Base-by-base conservation (phyloP, 2,888 invertebrate species). In the Tiliacea citrago region DNA sequence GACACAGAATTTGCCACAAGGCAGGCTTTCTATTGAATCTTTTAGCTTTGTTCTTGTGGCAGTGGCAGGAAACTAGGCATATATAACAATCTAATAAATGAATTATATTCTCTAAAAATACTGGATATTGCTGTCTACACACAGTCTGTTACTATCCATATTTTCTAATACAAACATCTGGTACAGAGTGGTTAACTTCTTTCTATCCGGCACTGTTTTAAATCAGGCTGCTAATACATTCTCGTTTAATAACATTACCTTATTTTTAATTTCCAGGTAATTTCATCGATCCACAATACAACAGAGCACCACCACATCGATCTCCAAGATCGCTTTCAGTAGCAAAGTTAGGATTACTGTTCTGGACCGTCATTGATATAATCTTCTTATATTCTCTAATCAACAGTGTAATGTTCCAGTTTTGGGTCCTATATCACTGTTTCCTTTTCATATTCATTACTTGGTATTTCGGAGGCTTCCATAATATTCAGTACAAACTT, bases 331-430 rank as follows among this genome's bases (percentile, higher is more conserved):
- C 95, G 0, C 84, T 96, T 66, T 66, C 83, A 10, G 75, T 84
- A 24, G 95, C 96, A 0, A 93, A 92, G 85, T 63, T 93, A 71
- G 97, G 97, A 4, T 96, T 98, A 61, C 85, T 97, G 39, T 97
- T 98, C 90, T 98, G 98, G 98, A 97, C 97, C 18, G 42, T 96
- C 10, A 90, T 98, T 77, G 97, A 97, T 73, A 84, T 95, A 45
- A 73, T 97, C 42, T 96, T 97, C 72, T 86, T 95, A 1, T 97
- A 96, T 72, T 91, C 93, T 21, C 88, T 97, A 35, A 88, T 96
- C 4, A 91, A 91, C 18, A 96, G 93, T 77, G 86, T 91, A 68
- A 42, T 95, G 47, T 97, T 97, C 82, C 96, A 96, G 83, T 96
- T 95, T 86, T 96, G 97, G 95, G 97, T 97, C 42, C 80, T 97